phyloP scores from a whole-genome alignment of 1,140 invertebrate genomes.

The Penaeus vannamei region DNA sequence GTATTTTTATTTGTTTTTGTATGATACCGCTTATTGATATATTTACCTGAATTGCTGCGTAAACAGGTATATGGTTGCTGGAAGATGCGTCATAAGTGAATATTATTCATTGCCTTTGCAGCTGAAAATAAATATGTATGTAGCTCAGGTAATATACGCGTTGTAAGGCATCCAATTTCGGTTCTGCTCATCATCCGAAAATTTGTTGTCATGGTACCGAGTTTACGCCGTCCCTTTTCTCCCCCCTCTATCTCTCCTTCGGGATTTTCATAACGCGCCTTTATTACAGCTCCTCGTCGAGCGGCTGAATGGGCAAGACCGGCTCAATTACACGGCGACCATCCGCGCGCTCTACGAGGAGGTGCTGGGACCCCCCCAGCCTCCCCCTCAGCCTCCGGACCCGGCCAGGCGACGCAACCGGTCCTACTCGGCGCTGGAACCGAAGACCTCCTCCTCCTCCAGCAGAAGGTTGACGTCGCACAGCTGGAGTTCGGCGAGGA shows the following conservation, averaged over 20 bases:
- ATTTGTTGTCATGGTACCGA: too few species aligned
- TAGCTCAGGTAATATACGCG: too few species aligned
- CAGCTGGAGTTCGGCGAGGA: not conserved
- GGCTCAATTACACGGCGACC: conserved; percentile 51
- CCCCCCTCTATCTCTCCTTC: not conserved
- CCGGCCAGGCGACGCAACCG: not conserved
- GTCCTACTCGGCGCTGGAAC: conserved; percentile 42
- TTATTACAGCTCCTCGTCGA: conserved; percentile 44
- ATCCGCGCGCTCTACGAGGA: conserved; percentile 43
- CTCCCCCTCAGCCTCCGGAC: not conserved
- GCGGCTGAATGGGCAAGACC: conserved; percentile 27
- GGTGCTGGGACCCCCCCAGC: not conserved
- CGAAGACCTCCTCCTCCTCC: not conserved
- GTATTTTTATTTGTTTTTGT: too few species aligned
- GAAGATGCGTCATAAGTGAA: too few species aligned
- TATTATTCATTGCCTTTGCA: too few species aligned
- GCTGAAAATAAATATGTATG: too few species aligned
- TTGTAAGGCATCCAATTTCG: too few species aligned
- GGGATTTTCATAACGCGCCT: not conserved
- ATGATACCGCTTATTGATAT: too few species aligned
- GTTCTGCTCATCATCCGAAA: too few species aligned
- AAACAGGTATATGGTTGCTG: too few species aligned
- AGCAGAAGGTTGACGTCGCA: not conserved
- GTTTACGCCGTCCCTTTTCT: too few species aligned
- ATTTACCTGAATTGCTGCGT: too few species aligned